Evolutionary conservation across 2,888 invertebrate genomes (phyloP).

Genomic region (Lepidonotus clava): DNA sequence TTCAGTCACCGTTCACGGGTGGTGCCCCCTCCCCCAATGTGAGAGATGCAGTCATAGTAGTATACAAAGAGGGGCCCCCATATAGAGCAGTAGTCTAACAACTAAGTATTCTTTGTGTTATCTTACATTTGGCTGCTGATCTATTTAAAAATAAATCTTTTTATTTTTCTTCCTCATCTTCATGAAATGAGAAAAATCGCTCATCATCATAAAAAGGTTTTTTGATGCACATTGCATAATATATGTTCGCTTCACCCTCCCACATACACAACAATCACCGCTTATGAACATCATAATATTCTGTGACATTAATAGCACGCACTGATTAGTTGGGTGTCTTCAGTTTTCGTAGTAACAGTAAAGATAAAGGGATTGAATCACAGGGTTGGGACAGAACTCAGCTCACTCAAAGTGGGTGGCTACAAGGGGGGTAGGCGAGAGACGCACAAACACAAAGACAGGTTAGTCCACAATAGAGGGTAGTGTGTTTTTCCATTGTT

Average conservation of each 20-base stretch:
- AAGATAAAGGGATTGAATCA: neutral
- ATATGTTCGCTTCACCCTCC: conserved; percentile 2
- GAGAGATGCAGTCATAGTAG: neutral
- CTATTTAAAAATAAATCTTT: conserved; percentile 5
- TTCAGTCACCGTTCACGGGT: neutral
- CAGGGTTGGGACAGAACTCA: neutral
- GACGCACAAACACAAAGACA: no score
- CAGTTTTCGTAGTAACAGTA: neutral
- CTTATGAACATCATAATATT: neutral
- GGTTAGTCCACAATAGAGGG: neutral
- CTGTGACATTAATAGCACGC: neutral
- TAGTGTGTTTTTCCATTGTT: neutral
- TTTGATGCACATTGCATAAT: conserved; percentile 11
- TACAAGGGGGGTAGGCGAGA: no score
- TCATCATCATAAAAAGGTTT: conserved; percentile 17
- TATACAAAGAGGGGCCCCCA: neutral
- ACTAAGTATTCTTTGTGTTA: neutral
- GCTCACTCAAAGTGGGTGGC: no score
- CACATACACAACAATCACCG: neutral
- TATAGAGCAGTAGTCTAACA: neutral
- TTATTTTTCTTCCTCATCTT: neutral
- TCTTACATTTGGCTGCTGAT: neutral
- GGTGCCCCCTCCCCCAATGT: neutral
- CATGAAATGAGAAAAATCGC: neutral
- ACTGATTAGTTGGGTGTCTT: neutral